These are phyloP conservation scores for Cynopterus sphinx DNA, from an alignment of 2,797 vertebrate species.

Conservation along the genomic window DNA sequence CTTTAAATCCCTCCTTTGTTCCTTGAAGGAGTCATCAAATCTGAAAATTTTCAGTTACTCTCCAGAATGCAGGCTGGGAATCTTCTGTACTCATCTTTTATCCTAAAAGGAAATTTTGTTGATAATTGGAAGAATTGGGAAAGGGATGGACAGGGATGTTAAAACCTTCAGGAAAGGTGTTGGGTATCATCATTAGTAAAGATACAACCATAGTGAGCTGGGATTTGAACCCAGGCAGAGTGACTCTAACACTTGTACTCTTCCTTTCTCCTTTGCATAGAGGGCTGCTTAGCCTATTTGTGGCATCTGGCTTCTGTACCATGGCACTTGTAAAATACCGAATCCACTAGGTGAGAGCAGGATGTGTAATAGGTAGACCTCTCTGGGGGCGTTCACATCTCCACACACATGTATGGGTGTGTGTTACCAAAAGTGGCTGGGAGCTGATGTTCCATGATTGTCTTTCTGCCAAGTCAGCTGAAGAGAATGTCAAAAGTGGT, in stretches of 20 bases:
- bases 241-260: neutral
- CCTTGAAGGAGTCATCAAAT: neutral
- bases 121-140: neutral
- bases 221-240: neutral
- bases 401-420: no score
- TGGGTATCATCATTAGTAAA: neutral
- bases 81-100: neutral
- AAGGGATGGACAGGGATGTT: neutral
- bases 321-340: neutral
- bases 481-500: neutral
- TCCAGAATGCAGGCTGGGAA: neutral
- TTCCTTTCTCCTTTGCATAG: neutral
- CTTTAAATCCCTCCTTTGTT: neutral
- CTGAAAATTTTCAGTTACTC: neutral
- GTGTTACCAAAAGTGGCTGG: no score
- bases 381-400: no score
- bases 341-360: neutral
- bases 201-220: neutral
- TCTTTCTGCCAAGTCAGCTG: neutral
- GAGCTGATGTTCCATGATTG: no score
- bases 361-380: accelerated
- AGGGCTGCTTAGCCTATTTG: neutral
- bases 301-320: neutral
- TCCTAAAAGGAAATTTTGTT: neutral
- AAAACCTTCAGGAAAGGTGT: neutral